Conservation (phyloP, 1,140 invertebrate genomes). For the Araneus ventricosus region DNA sequence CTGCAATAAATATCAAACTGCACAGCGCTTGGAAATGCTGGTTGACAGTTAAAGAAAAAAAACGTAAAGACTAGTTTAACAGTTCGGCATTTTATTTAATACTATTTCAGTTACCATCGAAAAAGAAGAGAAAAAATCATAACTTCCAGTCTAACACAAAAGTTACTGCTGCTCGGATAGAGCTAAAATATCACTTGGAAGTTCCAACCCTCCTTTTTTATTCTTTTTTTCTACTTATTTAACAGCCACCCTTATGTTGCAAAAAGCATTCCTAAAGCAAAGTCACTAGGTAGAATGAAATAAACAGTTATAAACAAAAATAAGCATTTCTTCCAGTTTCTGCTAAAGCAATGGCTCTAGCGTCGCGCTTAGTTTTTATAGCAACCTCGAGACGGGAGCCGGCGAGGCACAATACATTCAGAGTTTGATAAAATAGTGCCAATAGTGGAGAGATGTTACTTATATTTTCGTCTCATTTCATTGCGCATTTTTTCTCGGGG, state of each 20-base stretch:
- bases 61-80: background rate
- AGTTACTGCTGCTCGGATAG: background rate
- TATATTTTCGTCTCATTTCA: slow-evolving; percentile 14
- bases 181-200: slow-evolving; percentile 11
- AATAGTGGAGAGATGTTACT: background rate
- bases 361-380: slow-evolving; percentile 4
- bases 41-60: background rate
- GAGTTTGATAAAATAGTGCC: background rate
- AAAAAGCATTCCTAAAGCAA: background rate
- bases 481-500: background rate
- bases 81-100: background rate
- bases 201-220: background rate
- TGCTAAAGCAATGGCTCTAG: background rate
- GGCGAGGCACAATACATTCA: background rate
- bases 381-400: background rate
- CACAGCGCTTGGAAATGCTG: background rate
- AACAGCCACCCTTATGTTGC: background rate
- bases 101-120: background rate
- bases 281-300: background rate
- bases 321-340: background rate
- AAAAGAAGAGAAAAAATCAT: background rate
- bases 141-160: slow-evolving; percentile 10
- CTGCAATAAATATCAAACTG: slow-evolving; percentile 15
- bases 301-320: slow-evolving; percentile 19
- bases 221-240: background rate